A percentile compares a stretch with the other conserved stretches of the same genome.
Conservation (phyloP, 1,140 invertebrate species). For the Varroa destructor region DNA sequence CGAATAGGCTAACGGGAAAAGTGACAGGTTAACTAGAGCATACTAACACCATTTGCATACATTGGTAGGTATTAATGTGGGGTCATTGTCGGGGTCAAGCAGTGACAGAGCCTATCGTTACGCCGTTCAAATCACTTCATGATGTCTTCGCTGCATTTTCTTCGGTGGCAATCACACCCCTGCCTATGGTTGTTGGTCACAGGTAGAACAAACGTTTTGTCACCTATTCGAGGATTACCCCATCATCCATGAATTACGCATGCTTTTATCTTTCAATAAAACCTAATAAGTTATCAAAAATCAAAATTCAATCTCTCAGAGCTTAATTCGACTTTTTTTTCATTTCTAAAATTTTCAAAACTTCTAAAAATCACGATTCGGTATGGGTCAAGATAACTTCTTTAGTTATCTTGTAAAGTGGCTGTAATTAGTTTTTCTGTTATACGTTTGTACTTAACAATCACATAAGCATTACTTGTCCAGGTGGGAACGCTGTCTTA, state of each 20-base stretch:
- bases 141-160: constrained; percentile 53
- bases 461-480: neutral
- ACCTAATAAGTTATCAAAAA: constrained; percentile 39
- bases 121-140: constrained; percentile 48
- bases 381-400: neutral
- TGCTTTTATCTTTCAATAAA: constrained; percentile 44
- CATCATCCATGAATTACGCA: constrained; percentile 42
- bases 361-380: neutral
- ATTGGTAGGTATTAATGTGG: constrained; percentile 47
- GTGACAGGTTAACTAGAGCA: too few relatives aligned
- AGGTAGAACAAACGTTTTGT: constrained; percentile 35
- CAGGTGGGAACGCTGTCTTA: constrained; percentile 17
- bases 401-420: neutral
- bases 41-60: neutral
- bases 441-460: neutral
- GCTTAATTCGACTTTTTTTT: neutral
- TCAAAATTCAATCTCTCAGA: neutral
- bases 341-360: neutral
- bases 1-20: too few relatives aligned
- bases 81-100: constrained; percentile 52
- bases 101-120: constrained; percentile 47
- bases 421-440: neutral
- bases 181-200: constrained; percentile 46
- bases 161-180: constrained; percentile 50
- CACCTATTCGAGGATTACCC: too few relatives aligned